Base-by-base conservation (phyloP, 1,140 invertebrate species). In the Drosophila kohkoa region DNA sequence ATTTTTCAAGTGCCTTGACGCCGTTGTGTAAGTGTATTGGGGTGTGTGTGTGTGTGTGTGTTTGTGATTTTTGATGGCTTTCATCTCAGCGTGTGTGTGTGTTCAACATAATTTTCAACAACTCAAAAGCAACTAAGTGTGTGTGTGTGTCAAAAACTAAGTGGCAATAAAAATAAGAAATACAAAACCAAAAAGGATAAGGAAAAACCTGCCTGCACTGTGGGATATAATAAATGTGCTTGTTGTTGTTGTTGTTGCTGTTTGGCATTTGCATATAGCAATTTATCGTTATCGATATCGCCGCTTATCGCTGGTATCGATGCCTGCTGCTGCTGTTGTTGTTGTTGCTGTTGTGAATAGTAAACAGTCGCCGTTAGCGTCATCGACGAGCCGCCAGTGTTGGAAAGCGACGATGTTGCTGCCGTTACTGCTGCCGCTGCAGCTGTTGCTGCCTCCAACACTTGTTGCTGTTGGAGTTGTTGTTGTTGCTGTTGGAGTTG, bases 171-270 rank as follows among this genome's bases (percentile, higher is more conserved):
- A 72, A 45, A 41, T 59, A 78, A 77, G 20, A 25, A 25, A 25
- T 25, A 70, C 46, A 77, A 70, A 83, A 83, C 66, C 2, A 35
- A 85, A 85, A 25, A 3, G 20, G 20, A 25, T 25, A 25, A 73
- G 65, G 73, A 66, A 72, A 78, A 83, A 91, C 82, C 83, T 90
- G 87, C 87, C 88, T 90, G 74, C 69, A 69, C 80, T 71, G 80
- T 57, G 71, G 81, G 43, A 78, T 79, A 65, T 52, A 89, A 68
- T 74, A 68, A 78, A 48, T 76, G 64, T 63, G 81, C 7, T 89
- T 65, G 62, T 64, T 32, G 64, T 63, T 85, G 35, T 89, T 65
- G 62, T 64, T 30, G 30, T 32, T 32, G 30, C 7, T 32, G 30
- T 54, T 62, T 74, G 46, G 67, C 70, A 64, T 74, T 67, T 66